Evolutionary conservation across 2,113 vertebrate genomes (phyloP).

Genomic region (Hoplias malabaricus): DNA sequence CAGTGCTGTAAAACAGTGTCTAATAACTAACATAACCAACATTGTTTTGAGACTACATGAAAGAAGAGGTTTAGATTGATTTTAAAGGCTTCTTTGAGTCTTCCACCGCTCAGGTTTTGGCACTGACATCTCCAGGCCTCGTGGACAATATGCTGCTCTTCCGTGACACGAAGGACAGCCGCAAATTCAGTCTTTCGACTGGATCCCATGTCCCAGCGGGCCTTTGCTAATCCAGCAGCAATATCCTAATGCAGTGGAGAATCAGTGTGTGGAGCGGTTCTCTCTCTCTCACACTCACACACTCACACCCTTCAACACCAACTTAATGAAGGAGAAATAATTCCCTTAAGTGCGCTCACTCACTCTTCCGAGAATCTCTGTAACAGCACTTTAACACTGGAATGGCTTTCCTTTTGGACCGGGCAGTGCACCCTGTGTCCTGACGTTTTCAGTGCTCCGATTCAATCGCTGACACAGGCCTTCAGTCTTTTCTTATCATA

Average conservation of each 20-base stretch:
- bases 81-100: too few species aligned
- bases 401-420: neutral
- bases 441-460: neutral
- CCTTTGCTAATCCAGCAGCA: conserved; percentile 44
- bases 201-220: conserved; percentile 13
- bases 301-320: neutral
- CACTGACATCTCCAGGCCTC: too few species aligned
- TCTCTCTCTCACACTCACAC: too few species aligned
- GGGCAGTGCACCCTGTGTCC: too few species aligned
- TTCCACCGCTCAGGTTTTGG: too few species aligned
- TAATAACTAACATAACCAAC: too few species aligned
- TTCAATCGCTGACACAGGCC: too few species aligned
- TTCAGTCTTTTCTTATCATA: too few species aligned
- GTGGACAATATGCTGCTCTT: too few species aligned
- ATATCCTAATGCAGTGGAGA: conserved; percentile 40
- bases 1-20: too few species aligned
- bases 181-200: conserved; percentile 37
- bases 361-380: neutral
- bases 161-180: conserved; percentile 43
- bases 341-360: conserved; percentile 30
- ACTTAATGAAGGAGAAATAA: conserved; percentile 37
- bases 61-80: too few species aligned
- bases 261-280: conserved; percentile 21
- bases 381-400: neutral
- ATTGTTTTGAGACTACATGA: too few species aligned